Conservation (phyloP, 2,113 vertebrate genomes). For the Notothenia coriiceps region DNA sequence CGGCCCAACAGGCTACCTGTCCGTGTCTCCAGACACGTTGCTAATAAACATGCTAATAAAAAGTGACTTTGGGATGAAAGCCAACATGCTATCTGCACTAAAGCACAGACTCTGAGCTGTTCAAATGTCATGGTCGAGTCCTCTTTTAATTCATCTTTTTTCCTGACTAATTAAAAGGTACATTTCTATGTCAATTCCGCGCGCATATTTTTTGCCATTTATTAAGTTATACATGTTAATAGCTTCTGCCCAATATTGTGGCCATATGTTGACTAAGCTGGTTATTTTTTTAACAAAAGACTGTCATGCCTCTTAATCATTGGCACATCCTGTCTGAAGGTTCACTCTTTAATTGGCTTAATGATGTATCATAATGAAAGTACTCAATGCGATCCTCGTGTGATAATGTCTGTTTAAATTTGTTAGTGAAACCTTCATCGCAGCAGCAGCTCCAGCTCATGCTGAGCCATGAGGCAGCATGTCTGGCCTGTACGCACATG, state of each 20-base stretch:
- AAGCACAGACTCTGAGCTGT: not conserved
- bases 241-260: not conserved
- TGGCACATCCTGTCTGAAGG: slow-evolving; percentile 30
- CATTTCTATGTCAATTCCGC: not conserved
- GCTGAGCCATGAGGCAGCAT: slow-evolving; percentile 54
- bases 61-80: slow-evolving; percentile 18
- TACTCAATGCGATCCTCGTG: slow-evolving; percentile 51
- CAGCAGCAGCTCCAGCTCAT: slow-evolving; percentile 45
- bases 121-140: not conserved
- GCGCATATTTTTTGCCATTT: too few species aligned
- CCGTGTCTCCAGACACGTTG: slow-evolving; percentile 3
- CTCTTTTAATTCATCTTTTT: not conserved
- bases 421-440: slow-evolving; percentile 47
- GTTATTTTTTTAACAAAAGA: not conserved
- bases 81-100: not conserved
- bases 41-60: slow-evolving; percentile 42
- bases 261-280: not conserved
- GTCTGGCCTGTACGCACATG: slow-evolving; percentile 38
- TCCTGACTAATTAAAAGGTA: not conserved
- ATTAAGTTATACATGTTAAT: not conserved
- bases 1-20: slow-evolving; percentile 14
- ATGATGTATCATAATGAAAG: slow-evolving; percentile 66
- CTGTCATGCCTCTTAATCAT: slow-evolving; percentile 15
- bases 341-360: slow-evolving; percentile 59
- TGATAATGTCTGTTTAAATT: slow-evolving; percentile 65